phyloP scores from a whole-genome alignment of 2,113 vertebrate species.

The Phaethon lepturus region DNA sequence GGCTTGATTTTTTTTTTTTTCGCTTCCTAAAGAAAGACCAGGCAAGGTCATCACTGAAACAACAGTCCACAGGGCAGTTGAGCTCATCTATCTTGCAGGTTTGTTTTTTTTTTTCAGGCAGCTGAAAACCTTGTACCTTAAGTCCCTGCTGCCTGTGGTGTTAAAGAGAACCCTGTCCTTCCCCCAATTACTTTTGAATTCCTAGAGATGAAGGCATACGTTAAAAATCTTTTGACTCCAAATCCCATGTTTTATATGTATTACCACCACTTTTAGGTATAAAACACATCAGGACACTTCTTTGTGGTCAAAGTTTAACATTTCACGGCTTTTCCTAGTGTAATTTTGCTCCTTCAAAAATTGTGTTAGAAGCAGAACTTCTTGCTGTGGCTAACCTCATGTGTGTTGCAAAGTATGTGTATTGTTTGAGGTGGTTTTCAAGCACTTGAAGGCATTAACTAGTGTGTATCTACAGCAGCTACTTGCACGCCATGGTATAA shows the following conservation, averaged over 20 bases:
- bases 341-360: neutral
- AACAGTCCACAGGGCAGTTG: neutral
- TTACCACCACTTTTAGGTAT: neutral
- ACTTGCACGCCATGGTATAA: accelerated
- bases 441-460: neutral
- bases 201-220: neutral
- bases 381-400: neutral
- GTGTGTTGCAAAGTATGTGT: neutral
- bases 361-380: neutral
- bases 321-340: neutral
- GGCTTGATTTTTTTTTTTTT: slow-evolving; percentile 10
- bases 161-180: neutral
- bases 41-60: neutral
- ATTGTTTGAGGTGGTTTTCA: neutral
- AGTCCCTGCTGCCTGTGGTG: neutral
- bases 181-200: neutral
- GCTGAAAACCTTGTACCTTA: neutral
- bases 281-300: neutral
- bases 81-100: neutral
- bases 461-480: neutral
- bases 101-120: neutral
- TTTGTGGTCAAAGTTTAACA: neutral
- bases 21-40: neutral
- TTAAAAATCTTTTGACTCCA: neutral
- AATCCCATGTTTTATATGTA: neutral